Evolutionary conservation across 2,888 invertebrate species (phyloP).

Genomic region (Drosophila eohydei): DNA sequence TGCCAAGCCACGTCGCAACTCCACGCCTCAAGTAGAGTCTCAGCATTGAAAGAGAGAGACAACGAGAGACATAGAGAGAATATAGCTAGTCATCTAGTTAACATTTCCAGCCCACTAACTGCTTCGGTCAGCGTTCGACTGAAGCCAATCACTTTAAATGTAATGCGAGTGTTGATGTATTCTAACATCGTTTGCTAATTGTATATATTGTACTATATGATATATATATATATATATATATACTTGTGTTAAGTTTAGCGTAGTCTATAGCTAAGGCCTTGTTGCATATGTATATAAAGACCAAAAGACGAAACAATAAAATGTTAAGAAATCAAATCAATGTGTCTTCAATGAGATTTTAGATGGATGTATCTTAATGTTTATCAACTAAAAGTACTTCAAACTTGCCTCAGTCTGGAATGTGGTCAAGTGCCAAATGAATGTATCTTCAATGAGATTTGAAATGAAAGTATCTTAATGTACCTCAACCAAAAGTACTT

Average conservation of each 20-base stretch:
- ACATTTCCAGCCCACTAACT: constrained; percentile 32
- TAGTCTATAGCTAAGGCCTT: constrained; percentile 40
- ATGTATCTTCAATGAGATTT: neutral
- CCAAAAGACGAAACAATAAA: constrained; percentile 29
- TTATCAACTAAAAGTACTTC: too few relatives aligned
- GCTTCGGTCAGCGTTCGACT: constrained; percentile 27
- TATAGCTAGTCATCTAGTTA: constrained; percentile 70
- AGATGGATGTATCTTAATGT: too few relatives aligned
- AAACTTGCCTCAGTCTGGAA: too few relatives aligned
- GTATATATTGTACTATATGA: constrained; percentile 41
- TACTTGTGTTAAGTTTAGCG: constrained; percentile 51
- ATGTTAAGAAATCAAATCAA: constrained; percentile 17
- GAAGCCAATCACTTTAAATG: constrained; percentile 33
- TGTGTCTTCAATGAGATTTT: neutral
- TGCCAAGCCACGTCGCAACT: constrained; percentile 68
- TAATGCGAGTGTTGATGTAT: constrained; percentile 48
- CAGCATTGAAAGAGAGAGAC: constrained; percentile 49
- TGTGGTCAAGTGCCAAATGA: neutral
- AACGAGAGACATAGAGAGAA: constrained; percentile 20
- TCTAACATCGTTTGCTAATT: constrained; percentile 61
- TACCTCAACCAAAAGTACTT: too few relatives aligned
- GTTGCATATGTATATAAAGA: constrained; percentile 42
- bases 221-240: constrained; percentile 15
- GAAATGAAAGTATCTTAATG: too few relatives aligned
- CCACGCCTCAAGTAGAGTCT: constrained; percentile 78